These are phyloP conservation scores for Leptopterna dolabrata DNA, from an alignment of 2,888 invertebrate species.

Conservation along the genomic window DNA sequence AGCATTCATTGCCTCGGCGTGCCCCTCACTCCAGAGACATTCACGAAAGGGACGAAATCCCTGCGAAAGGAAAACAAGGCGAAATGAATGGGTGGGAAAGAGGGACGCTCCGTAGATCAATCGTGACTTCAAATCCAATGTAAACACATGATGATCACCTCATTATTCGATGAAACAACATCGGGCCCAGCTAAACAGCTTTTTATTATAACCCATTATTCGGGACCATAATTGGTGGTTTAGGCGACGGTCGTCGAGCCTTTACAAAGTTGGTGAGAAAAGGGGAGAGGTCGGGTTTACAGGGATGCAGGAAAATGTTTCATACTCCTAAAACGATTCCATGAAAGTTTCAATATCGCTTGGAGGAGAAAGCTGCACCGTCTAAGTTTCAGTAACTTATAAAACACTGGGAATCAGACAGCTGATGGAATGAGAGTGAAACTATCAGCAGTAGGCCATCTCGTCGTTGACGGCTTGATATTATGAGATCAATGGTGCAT, in stretches of 20 bases:
- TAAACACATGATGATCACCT: conserved; percentile 33
- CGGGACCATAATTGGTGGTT: background rate
- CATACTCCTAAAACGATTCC: background rate
- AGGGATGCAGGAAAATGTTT: background rate
- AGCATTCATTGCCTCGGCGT: conserved; percentile 1
- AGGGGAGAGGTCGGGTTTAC: background rate
- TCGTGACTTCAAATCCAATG: conserved; percentile 10
- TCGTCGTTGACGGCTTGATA: background rate
- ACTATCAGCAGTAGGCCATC: background rate
- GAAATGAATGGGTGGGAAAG: conserved; percentile 7
- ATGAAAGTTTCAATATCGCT: background rate
- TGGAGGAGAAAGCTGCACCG: background rate
- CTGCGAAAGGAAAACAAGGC: conserved; percentile 8
- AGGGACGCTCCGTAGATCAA: background rate
- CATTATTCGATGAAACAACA: background rate
- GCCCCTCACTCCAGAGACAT: background rate
- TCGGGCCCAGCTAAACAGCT: background rate
- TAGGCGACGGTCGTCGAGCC: background rate
- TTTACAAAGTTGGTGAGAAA: background rate
- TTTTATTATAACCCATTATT: background rate
- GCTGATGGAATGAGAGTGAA: background rate
- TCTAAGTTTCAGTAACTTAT: background rate
- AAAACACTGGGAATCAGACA: background rate
- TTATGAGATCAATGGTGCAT: too few relatives aligned
- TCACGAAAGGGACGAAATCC: background rate